Conservation (phyloP, 2,797 vertebrate species). For the Pipistrellus pipistrellus region DNA sequence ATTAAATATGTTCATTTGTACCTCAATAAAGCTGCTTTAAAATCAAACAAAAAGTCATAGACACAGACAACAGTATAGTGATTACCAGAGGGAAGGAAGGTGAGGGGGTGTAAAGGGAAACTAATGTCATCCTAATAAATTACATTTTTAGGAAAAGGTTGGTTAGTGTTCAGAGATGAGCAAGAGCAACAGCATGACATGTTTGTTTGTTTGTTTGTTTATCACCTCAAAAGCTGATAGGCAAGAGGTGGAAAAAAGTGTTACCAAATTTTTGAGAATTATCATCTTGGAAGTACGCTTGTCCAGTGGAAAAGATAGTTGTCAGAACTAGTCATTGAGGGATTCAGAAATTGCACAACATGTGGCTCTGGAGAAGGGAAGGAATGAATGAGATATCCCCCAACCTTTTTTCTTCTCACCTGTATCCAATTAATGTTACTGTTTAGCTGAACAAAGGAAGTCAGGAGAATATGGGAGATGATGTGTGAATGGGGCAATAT, state of each 20-base stretch:
- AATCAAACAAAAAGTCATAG: neutral
- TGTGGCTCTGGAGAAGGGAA: neutral
- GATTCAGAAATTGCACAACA: neutral
- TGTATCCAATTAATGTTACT: neutral
- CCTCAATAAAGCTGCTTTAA: neutral
- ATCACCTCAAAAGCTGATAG: neutral
- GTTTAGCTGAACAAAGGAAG: slow-evolving; percentile 12
- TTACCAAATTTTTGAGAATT: slow-evolving; percentile 18
- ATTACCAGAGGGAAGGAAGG: neutral
- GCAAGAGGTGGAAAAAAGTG: slow-evolving; percentile 10
- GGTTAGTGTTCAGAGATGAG: neutral
- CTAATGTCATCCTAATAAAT: neutral
- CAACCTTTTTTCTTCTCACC: neutral
- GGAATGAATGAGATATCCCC: neutral
- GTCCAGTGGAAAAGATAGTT: neutral
- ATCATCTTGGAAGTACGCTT: neutral
- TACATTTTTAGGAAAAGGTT: neutral
- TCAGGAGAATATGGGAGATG: neutral
- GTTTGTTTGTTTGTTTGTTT: neutral
- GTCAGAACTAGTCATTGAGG: neutral
- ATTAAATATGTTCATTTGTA: neutral
- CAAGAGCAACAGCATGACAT: neutral
- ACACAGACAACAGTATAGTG: neutral
- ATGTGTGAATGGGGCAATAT: neutral
- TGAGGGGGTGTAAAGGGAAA: neutral